phyloP scores from a whole-genome alignment of 2,888 invertebrate genomes.

The Philereme vetulata region DNA sequence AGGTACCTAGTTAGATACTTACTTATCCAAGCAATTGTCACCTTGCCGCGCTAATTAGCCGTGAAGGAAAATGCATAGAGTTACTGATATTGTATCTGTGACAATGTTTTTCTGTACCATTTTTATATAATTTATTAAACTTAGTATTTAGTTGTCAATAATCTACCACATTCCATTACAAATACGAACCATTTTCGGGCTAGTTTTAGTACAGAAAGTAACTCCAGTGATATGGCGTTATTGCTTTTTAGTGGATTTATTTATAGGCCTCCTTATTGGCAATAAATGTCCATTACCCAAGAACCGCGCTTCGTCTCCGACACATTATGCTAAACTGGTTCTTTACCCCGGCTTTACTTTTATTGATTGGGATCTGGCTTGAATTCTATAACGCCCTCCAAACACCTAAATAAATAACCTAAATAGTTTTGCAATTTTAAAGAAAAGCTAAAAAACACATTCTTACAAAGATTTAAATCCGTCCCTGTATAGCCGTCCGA shows the following conservation, averaged over 20 bases:
- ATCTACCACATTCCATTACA: too few relatives aligned
- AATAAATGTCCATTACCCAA: constrained; percentile 41
- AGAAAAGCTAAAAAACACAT: too few relatives aligned
- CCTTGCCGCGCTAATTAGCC: constrained; percentile 24
- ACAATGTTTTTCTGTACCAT: constrained; percentile 1
- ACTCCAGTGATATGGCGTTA: constrained; percentile 16
- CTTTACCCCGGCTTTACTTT: constrained; percentile 6
- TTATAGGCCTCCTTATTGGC: constrained; percentile 39
- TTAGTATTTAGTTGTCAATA: background rate
- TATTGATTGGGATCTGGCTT: constrained; percentile 1
- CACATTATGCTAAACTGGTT: constrained; percentile 30
- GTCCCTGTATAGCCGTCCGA: too few relatives aligned
- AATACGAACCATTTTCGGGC: too few relatives aligned
- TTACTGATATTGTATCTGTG: constrained; percentile 1
- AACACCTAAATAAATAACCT: background rate
- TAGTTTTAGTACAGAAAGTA: background rate
- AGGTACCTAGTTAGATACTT: background rate
- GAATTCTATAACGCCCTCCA: background rate
- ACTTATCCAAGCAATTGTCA: constrained; percentile 8
- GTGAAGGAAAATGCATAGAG: constrained; percentile 19
- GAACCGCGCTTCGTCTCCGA: constrained; percentile 27
- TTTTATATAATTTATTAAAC: constrained; percentile 1
- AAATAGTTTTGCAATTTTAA: too few relatives aligned
- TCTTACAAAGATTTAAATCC: too few relatives aligned
- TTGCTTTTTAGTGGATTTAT: constrained; percentile 34